Evolutionary conservation across 2,113 vertebrate genomes (phyloP).

Genomic region (Tylochromis polylepis): DNA sequence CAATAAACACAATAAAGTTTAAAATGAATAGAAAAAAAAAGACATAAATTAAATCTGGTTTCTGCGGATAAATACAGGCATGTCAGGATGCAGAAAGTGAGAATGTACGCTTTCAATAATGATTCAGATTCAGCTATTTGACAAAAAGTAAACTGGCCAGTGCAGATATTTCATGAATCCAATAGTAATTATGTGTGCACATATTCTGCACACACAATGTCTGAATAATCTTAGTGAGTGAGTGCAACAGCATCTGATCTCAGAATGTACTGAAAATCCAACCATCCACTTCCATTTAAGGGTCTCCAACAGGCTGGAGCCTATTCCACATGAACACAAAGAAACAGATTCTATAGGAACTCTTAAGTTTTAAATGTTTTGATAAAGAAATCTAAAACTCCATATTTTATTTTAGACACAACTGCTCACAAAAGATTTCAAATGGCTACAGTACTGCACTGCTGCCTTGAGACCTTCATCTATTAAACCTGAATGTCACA

Average conservation of each 20-base stretch:
- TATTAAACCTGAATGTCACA: not conserved
- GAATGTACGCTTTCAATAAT: not conserved
- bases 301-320: too few species aligned
- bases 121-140: not conserved
- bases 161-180: not conserved
- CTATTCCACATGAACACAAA: too few species aligned
- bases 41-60: not conserved
- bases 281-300: rapidly evolving
- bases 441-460: too few species aligned
- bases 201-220: not conserved
- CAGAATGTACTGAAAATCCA: not conserved
- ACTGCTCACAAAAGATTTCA: too few species aligned
- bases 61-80: not conserved
- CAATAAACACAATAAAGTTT: not conserved
- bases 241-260: not conserved
- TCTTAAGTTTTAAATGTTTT: too few species aligned
- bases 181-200: not conserved
- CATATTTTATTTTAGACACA: too few species aligned
- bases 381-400: too few species aligned
- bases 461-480: too few species aligned
- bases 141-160: not conserved
- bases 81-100: not conserved
- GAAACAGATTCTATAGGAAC: too few species aligned
- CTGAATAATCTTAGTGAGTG: too few species aligned
- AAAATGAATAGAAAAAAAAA: not conserved